Base-by-base conservation (phyloP, 2,797 vertebrate species). In the Etheostoma perlongum region DNA sequence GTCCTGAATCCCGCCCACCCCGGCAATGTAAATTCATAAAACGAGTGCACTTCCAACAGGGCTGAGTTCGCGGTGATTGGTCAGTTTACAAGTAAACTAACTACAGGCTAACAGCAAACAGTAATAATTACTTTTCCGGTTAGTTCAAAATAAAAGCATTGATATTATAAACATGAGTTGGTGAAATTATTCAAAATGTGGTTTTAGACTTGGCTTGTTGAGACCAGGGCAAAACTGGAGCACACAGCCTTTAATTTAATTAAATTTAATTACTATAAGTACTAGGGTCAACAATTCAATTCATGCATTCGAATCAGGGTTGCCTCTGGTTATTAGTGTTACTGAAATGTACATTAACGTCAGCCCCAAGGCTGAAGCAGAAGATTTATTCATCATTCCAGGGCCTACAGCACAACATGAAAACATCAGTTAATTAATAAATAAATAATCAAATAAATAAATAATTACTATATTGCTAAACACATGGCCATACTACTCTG, bases 11-110 rank as follows among this genome's bases (percentile, higher is more conserved):
- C 88, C 90, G 82, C 86, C 85, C 80, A 15, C 0, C 0, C 4
- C 0, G 12, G n/a, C 0, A 13, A 0, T n/a, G 0, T 0, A 8
- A 5, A 27, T 6, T 8, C 0, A 0, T 1, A 73, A 82, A 92
- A 76, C 89, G 46, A 88, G 63, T n/a, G 74, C 70, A 66, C 40
- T 2, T 40, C 6, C 2, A 33, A 5, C 21, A 2, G 12, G 15
- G 30, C 59, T 72, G 36, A 16, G 5, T 63, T 60, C 23, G 21
- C 51, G 52, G n/a, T 75, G 78, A 93, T 93, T 92, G 88, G 89
- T 72, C 72, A 33, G 36, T 69, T 60, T 15, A 21, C 9, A 12
- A 46, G 16, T 15, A 30, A 13, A 0, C 2, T 19, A 14, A 9
- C 15, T 2, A 36, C 25, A 73, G 49, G 33, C 0, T 53, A 1